Conservation (phyloP, 2,888 invertebrate species). For the Callimorpha dominula region DNA sequence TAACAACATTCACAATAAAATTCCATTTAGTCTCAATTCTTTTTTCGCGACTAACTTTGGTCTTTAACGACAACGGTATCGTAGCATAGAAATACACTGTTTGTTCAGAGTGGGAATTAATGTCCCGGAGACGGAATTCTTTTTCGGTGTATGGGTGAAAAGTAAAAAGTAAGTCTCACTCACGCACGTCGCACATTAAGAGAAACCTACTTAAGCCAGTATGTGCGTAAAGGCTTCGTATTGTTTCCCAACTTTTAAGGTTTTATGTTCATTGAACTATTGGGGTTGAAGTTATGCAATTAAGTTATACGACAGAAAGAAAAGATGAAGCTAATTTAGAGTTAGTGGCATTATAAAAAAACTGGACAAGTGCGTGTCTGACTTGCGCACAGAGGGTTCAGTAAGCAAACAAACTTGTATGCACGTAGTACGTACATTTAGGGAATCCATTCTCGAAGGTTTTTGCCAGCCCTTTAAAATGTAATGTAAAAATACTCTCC, state of each 20-base stretch:
- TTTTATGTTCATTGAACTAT: constrained; percentile 1
- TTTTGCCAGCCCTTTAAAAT: too few species aligned
- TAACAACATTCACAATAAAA: constrained; percentile 3
- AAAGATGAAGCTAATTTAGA: not conserved
- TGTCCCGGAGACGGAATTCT: constrained; percentile 6
- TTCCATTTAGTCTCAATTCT: constrained; percentile 14
- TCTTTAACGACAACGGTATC: constrained; percentile 2
- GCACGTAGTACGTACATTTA: too few species aligned
- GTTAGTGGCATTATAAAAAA: too few species aligned
- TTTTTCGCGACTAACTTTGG: constrained; percentile 16
- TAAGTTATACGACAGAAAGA: not conserved
- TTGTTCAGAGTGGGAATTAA: constrained; percentile 12
- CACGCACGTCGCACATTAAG: constrained; percentile 4
- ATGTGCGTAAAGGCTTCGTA: not conserved
- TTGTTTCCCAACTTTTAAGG: not conserved
- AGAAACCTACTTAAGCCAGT: not conserved
- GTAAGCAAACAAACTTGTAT: too few species aligned
- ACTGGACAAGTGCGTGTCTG: too few species aligned
- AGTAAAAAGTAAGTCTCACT: constrained; percentile 8
- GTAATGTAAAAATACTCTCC: too few species aligned
- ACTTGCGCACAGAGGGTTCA: too few species aligned
- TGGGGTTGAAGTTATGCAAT: not conserved
- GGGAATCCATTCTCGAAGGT: too few species aligned
- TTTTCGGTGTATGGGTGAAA: not conserved
- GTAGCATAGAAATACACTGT: constrained; percentile 3